Conservation (phyloP, 1,140 invertebrate species). For the Heterodera schachtii region DNA sequence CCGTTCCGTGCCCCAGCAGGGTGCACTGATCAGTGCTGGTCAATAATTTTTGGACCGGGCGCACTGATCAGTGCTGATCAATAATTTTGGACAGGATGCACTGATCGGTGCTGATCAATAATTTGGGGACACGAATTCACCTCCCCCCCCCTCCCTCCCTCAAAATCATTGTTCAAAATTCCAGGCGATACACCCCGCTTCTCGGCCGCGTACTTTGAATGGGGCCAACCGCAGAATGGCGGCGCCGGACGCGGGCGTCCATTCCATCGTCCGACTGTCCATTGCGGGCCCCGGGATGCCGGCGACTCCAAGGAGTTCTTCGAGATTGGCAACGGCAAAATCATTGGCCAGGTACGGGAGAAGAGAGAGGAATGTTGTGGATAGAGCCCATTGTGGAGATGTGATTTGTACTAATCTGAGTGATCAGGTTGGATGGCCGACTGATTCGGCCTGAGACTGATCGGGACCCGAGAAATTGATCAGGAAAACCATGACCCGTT, state of each 20-base stretch:
- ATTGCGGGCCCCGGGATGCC: constrained; percentile 26
- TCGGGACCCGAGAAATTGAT: too few relatives aligned
- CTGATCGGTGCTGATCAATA: background rate
- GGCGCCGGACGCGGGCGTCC: background rate
- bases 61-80: background rate
- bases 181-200: constrained; percentile 3
- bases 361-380: too few relatives aligned
- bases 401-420: too few relatives aligned
- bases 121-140: background rate
- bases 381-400: too few relatives aligned
- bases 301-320: constrained; percentile 30
- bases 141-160: too few relatives aligned
- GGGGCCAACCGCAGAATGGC: constrained; percentile 6
- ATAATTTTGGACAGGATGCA: background rate
- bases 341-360: background rate
- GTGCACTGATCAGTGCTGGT: too few relatives aligned
- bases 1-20: too few relatives aligned
- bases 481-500: too few relatives aligned
- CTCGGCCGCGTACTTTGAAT: constrained; percentile 19
- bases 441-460: too few relatives aligned
- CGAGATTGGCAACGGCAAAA: constrained; percentile 22
- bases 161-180: background rate
- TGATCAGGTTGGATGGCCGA: too few relatives aligned
- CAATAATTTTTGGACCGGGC: too few relatives aligned
- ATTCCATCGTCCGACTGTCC: constrained; percentile 22